A percentile compares a stretch with the other conserved stretches of the same genome.
Evolutionary conservation across 2,888 invertebrate species (phyloP).

Genomic region (Dolichomitus sp.): DNA sequence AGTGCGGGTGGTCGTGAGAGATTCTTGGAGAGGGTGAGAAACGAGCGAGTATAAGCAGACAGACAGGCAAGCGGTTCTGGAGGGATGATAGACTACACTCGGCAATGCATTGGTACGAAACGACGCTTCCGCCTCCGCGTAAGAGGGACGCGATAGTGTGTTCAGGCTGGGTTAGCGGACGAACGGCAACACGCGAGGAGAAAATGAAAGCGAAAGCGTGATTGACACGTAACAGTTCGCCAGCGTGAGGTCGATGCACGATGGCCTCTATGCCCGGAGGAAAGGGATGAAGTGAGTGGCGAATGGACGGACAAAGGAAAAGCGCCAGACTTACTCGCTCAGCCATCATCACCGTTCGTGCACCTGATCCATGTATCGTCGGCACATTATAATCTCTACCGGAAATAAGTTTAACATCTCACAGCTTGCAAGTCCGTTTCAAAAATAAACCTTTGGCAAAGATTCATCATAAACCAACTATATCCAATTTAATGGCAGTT

Average conservation of each 20-base stretch:
- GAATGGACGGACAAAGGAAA: background rate
- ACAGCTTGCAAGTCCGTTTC: too few species aligned
- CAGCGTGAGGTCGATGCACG: conserved; percentile 53
- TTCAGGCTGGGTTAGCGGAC: conserved; percentile 7
- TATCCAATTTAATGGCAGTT: too few species aligned
- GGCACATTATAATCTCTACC: background rate
- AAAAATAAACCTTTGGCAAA: too few species aligned
- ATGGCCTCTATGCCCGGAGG: conserved; percentile 2
- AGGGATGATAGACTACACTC: conserved; percentile 38
- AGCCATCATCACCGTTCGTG: conserved; percentile 8
- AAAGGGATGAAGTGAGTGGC: conserved; percentile 12
- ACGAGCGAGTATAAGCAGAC: conserved; percentile 11
- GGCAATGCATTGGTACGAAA: conserved; percentile 56
- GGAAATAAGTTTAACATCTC: background rate
- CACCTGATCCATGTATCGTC: conserved; percentile 11
- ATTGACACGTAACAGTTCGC: conserved; percentile 68
- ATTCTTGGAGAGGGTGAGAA: conserved; percentile 18
- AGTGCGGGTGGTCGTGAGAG: conserved; percentile 30
- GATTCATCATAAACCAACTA: too few species aligned
- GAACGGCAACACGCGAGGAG: conserved; percentile 70
- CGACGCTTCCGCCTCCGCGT: conserved; percentile 66
- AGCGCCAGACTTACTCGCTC: conserved; percentile 3
- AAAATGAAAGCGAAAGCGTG: conserved; percentile 75
- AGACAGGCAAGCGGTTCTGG: conserved; percentile 29
- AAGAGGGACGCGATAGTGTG: conserved; percentile 60